These are phyloP conservation scores for Actias luna DNA, from an alignment of 2,888 invertebrate species.

Conservation along the genomic window DNA sequence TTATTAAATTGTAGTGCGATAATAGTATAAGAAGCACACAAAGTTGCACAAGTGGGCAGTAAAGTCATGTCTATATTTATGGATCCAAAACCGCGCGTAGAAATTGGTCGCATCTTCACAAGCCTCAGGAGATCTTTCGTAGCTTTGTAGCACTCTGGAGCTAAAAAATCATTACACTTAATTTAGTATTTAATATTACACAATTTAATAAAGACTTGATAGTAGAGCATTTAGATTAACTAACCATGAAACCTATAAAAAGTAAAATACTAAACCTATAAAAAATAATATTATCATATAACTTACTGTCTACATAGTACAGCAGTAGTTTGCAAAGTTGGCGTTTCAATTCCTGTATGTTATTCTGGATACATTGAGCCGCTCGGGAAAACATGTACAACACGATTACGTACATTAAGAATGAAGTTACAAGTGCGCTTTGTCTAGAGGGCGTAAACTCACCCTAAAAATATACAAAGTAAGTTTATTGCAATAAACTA, in stretches of 20 bases:
- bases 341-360: neutral
- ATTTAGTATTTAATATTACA: no score
- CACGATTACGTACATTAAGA: neutral
- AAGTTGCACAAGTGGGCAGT: slow-evolving; percentile 31
- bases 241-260: no score
- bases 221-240: no score
- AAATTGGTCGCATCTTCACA: slow-evolving; percentile 26
- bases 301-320: neutral
- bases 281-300: neutral
- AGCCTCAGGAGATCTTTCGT: slow-evolving; percentile 29
- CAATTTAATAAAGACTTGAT: no score
- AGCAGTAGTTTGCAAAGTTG: neutral
- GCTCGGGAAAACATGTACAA: neutral
- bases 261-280: no score
- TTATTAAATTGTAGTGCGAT: slow-evolving; percentile 22
- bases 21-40: slow-evolving; percentile 34
- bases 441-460: neutral
- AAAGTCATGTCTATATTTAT: slow-evolving; percentile 33
- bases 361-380: neutral
- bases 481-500: no score
- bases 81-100: slow-evolving; percentile 27
- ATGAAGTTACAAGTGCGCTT: neutral
- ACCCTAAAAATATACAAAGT: neutral
- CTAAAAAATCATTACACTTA: neutral
- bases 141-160: slow-evolving; percentile 20